Evolutionary conservation across 1,140 invertebrate species (phyloP).

Genomic region (Pararge aegeria): DNA sequence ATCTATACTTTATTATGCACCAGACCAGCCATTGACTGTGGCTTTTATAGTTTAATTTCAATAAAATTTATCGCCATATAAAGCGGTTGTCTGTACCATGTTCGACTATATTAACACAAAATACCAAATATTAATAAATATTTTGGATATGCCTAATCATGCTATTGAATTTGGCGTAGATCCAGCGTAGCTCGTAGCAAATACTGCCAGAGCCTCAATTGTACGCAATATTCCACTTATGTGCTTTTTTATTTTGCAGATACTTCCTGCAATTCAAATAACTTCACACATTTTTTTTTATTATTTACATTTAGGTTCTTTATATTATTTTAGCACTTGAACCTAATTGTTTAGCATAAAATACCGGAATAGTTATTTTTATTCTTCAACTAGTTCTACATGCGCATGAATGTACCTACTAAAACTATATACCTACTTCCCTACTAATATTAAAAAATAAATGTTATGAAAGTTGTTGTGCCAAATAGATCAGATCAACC

Average conservation of each 20-base stretch:
- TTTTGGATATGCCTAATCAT: conserved; percentile 47
- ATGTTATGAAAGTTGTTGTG: no score
- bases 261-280: conserved; percentile 11
- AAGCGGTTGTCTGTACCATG: conserved; percentile 9
- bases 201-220: conserved; percentile 48
- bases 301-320: not conserved
- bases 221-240: conserved; percentile 36
- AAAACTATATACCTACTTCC: no score
- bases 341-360: no score
- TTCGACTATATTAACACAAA: conserved; percentile 13
- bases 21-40: not conserved
- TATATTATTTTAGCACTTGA: not conserved
- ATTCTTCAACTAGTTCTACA: no score
- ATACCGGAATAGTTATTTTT: no score
- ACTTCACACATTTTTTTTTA: not conserved
- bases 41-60: not conserved
- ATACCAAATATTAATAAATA: conserved; percentile 36
- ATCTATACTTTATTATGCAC: no score
- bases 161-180: conserved; percentile 51
- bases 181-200: conserved; percentile 50
- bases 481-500: no score
- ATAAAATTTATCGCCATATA: not conserved
- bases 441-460: no score
- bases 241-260: conserved; percentile 26
- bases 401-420: no score